Percentiles rank a stretch among this genome's conserved stretches.
Evolutionary conservation across 2,888 invertebrate species (phyloP).

Genomic region (Microdon myrmicae): DNA sequence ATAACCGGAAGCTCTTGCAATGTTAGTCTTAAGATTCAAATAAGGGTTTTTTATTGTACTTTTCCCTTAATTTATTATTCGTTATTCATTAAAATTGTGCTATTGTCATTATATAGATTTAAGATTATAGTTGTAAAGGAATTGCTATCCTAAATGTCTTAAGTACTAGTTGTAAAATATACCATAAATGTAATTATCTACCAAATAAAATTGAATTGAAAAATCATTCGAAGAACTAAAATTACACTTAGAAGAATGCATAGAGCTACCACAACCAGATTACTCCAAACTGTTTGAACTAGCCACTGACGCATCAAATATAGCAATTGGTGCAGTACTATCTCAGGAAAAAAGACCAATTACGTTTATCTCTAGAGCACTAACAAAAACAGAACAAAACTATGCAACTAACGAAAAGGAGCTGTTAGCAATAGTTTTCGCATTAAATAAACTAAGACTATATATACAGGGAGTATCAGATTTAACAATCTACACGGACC

Average conservation of each 20-base stretch:
- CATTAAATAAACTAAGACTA: conserved; percentile 15
- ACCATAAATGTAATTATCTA: no score
- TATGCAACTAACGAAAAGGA: conserved; percentile 27
- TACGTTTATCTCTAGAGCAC: conserved; percentile 28
- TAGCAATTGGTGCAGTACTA: conserved; percentile 18
- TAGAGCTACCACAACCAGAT: conserved; percentile 12
- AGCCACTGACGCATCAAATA: conserved; percentile 6
- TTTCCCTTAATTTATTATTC: no score
- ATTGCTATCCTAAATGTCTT: no score
- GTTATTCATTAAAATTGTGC: no score
- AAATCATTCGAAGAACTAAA: no score
- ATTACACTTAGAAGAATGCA: no score
- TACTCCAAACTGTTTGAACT: conserved; percentile 5
- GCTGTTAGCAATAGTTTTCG: conserved; percentile 15
- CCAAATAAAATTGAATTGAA: conserved; percentile 13
- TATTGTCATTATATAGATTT: no score
- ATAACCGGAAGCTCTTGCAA: no score
- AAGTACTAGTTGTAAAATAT: no score
- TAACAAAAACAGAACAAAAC: conserved; percentile 17
- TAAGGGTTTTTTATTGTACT: no score
- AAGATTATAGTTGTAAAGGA: no score
- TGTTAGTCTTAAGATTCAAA: no score
- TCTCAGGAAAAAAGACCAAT: conserved; percentile 19
- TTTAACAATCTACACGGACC: conserved; percentile 17
- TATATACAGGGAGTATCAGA: conserved; percentile 12